Conservation (phyloP, 2,797 vertebrate genomes). For the Coregonus suidteri region DNA sequence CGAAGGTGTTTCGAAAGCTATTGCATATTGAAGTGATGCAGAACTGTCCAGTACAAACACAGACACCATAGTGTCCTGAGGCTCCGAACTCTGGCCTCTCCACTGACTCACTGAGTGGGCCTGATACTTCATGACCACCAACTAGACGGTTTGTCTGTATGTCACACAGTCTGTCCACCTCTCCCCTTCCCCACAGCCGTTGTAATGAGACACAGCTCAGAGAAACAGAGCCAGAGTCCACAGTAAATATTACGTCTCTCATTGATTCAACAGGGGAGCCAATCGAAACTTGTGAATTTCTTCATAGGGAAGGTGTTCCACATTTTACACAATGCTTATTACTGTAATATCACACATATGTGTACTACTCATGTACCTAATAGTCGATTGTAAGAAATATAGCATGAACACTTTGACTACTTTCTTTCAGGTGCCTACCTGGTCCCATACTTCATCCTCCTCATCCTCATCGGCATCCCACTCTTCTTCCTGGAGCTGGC, state of each 20-base stretch:
- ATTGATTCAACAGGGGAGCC: neutral
- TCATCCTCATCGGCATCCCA: slow-evolving; percentile 90
- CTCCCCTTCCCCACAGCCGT: neutral
- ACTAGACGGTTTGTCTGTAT: neutral
- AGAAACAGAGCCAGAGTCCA: neutral
- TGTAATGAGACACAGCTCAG: slow-evolving; percentile 3
- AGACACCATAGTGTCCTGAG: neutral
- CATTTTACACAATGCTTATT: too few relatives aligned
- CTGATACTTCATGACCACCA: neutral
- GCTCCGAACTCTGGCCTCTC: neutral
- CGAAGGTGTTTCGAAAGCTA: neutral
- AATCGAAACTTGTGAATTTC: too few relatives aligned
- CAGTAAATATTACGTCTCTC: neutral
- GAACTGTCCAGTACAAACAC: neutral
- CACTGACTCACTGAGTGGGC: neutral
- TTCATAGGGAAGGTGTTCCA: too few relatives aligned
- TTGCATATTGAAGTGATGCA: neutral
- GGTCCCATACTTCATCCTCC: slow-evolving; percentile 91
- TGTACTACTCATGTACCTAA: too few relatives aligned
- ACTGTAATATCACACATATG: neutral
- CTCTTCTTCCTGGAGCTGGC: slow-evolving; percentile 96
- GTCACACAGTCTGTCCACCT: neutral
- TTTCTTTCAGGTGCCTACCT: slow-evolving; percentile 85
- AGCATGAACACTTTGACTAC: neutral
- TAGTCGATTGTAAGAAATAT: neutral